phyloP scores from a whole-genome alignment of 1,140 invertebrate species.

The Hyposmocoma kahamanoa region DNA sequence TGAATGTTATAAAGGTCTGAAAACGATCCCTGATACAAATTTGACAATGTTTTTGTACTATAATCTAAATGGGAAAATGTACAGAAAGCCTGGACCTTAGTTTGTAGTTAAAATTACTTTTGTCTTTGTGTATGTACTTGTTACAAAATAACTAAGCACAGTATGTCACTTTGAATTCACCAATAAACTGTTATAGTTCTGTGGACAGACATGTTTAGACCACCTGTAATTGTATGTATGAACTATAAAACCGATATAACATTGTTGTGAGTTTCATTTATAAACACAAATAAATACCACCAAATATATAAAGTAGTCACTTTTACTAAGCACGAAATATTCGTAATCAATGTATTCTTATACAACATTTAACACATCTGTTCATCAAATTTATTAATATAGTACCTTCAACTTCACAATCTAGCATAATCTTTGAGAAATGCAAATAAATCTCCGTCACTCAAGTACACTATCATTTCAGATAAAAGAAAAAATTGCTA shows the following conservation, averaged over 20 bases:
- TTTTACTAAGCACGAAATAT: no score
- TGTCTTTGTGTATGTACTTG: constrained; percentile 32
- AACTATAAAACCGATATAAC: constrained; percentile 40
- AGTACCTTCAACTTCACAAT: no score
- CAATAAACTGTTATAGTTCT: constrained; percentile 49
- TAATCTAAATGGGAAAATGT: constrained; percentile 4
- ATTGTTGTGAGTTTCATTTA: constrained; percentile 15
- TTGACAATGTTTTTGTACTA: no score
- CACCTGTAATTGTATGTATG: constrained; percentile 53
- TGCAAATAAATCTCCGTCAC: no score
- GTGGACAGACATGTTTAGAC: constrained; percentile 44
- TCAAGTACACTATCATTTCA: no score
- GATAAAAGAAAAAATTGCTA: no score
- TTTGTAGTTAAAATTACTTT: constrained; percentile 28
- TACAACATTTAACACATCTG: no score
- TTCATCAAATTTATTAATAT: no score
- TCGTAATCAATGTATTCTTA: no score
- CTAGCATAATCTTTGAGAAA: no score
- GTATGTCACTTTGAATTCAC: constrained; percentile 53
- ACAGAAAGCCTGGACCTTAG: constrained; percentile 19
- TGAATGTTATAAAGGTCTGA: constrained; percentile 21
- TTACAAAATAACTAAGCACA: constrained; percentile 42
- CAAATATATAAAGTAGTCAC: no score
- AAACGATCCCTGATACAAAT: no score
- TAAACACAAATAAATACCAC: not conserved